phyloP scores from a whole-genome alignment of 2,888 invertebrate species.

The Campaea margaritaria region DNA sequence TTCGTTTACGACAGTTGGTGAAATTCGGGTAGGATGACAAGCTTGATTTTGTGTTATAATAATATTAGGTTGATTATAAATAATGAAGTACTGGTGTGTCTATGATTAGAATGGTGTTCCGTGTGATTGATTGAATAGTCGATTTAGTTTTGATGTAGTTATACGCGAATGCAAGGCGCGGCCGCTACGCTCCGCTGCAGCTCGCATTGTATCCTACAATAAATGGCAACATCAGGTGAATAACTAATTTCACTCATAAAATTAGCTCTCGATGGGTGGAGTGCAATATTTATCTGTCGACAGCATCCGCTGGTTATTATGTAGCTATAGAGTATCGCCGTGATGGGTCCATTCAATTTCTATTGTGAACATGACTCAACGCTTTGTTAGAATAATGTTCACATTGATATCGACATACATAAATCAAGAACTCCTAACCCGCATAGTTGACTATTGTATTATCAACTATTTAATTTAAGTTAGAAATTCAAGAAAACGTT shows the following conservation, averaged over 20 bases:
- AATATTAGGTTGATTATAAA: conserved; percentile 40
- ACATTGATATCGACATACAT: conserved; percentile 25
- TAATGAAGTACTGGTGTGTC: conserved; percentile 31
- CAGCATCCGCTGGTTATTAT: conserved; percentile 68
- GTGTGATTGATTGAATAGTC: conserved; percentile 54
- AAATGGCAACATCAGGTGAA: conserved; percentile 85
- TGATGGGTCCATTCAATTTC: conserved; percentile 60
- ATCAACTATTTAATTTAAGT: background rate
- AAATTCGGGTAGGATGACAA: conserved; percentile 59
- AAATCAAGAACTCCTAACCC: conserved; percentile 6
- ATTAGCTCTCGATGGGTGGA: conserved; percentile 82
- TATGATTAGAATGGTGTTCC: conserved; percentile 30
- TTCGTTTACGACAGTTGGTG: conserved; percentile 52
- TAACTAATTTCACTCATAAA: conserved; percentile 84
- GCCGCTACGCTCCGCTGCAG: conserved; percentile 70
- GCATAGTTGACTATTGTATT: conserved; percentile 2
- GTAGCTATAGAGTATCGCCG: conserved; percentile 61
- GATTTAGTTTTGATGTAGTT: conserved; percentile 62
- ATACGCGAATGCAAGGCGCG: conserved; percentile 69
- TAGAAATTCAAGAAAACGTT: background rate
- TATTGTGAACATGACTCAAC: conserved; percentile 47
- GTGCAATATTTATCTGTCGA: conserved; percentile 79
- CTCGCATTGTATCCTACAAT: conserved; percentile 78
- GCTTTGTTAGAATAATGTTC: conserved; percentile 28
- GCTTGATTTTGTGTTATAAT: conserved; percentile 44